Base-by-base conservation (phyloP, 2,797 vertebrate genomes). In the Alectoris magna region DNA sequence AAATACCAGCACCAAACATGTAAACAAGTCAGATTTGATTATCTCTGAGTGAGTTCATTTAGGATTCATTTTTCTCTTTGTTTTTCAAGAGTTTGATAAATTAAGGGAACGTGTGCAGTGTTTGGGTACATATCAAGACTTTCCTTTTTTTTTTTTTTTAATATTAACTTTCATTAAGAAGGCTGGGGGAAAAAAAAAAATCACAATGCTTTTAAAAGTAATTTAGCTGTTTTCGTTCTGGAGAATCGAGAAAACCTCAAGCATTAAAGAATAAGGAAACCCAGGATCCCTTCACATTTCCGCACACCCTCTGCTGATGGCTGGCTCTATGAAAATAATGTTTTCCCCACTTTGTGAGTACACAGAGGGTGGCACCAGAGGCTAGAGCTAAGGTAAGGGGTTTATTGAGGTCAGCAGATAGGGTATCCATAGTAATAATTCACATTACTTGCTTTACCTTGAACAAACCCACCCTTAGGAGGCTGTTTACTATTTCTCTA, bases 1-100 rank as follows among this genome's bases (percentile, higher is more conserved):
- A 96, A 96, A 97, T 95, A 91, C 88, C 90, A 95, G 85, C 79
- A 94, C 85, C 81, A 96, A 95, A 96, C 95, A 97, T 84, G 89
- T 96, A 96, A 97, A 97, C 95, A 96, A 97, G 95, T 97, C 93
- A 96, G 88, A 92, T 90, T 91, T 96, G 67, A 96, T 96, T 95
- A 95, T 87, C 94, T 92, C 84, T 95, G 84, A 96, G 93, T 82
- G 93, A 94, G 68, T 94, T 97, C 83, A 94, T 95, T 95, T 90
- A 95, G 49, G 75, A 95, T 91, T 93, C 38, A 15, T 93, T 91
- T 92, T 71, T 81, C 48, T 80, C 14, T 68, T 48, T 86, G 18
- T 18, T 72, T 59, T n/a, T 5, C n/a, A 67, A 63, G 86, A 85
- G 8, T 93, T 94, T 85, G 75, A 85, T 94, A 81, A 83, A 88